phyloP scores from a whole-genome alignment of 2,888 invertebrate species.

The Parnassius glacialis region DNA sequence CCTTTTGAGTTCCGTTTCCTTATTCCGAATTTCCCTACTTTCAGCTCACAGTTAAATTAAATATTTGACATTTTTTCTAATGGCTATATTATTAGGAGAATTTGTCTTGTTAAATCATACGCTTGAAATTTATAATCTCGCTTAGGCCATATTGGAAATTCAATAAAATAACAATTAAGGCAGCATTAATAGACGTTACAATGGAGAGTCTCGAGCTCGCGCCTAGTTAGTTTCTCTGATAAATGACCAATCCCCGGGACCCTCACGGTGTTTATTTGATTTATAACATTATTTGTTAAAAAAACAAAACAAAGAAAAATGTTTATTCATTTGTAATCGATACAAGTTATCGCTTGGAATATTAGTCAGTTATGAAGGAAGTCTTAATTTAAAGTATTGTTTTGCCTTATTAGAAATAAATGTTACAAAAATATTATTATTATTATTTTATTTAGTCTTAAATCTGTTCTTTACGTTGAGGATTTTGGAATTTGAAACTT shows the following conservation, averaged over 20 bases:
- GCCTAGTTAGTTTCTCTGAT: constrained; percentile 63
- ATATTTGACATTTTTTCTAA: no score
- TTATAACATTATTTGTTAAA: constrained; percentile 74
- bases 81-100: no score
- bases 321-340: constrained; percentile 76
- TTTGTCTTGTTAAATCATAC: background rate
- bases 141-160: constrained; percentile 68
- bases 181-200: constrained; percentile 68
- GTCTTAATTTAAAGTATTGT: background rate
- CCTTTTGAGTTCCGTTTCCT: no score
- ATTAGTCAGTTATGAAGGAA: constrained; percentile 26
- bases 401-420: background rate
- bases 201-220: constrained; percentile 56
- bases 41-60: no score
- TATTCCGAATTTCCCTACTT: no score
- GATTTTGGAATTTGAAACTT: no score
- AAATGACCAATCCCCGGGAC: constrained; percentile 68
- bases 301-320: constrained; percentile 58
- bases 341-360: constrained; percentile 67
- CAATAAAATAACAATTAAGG: constrained; percentile 79
- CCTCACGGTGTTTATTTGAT: constrained; percentile 72
- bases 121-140: constrained; percentile 52
- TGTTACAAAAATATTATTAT: background rate
- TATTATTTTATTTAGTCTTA: background rate
- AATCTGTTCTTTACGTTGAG: no score